phyloP scores from a whole-genome alignment of 2,797 vertebrate genomes.

The Gambelia wislizenii region DNA sequence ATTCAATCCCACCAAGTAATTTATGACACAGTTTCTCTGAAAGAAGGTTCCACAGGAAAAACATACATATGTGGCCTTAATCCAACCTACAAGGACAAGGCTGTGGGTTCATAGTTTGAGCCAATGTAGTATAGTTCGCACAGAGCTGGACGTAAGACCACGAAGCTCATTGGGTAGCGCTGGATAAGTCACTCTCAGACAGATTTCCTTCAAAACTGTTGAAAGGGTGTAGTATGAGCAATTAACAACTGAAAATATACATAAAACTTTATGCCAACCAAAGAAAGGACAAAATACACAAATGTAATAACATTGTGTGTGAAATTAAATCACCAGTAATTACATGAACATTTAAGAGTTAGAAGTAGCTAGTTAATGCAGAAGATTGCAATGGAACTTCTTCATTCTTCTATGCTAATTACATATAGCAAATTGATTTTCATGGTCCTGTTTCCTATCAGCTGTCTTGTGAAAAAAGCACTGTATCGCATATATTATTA shows the following conservation, averaged over 20 bases:
- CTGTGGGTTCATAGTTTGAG: not conserved
- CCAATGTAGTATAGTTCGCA: not conserved
- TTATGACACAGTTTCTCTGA: not conserved
- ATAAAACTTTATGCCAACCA: not conserved
- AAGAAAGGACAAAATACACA: not conserved
- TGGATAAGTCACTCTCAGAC: not conserved
- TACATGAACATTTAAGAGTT: not conserved
- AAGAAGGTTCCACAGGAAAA: not conserved
- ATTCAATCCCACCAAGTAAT: not conserved
- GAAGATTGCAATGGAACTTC: not conserved
- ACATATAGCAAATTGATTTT: not conserved
- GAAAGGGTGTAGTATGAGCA: not conserved
- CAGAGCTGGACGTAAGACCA: not conserved
- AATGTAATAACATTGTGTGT: not conserved
- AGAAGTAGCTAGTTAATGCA: not conserved
- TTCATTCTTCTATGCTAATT: conserved; percentile 9
- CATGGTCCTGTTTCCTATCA: not conserved
- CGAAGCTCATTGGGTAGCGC: not conserved
- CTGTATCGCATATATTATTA: not conserved
- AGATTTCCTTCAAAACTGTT: not conserved
- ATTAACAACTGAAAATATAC: no score
- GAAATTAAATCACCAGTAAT: not conserved
- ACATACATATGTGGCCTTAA: not conserved
- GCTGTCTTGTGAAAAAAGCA: not conserved
- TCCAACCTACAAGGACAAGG: not conserved